Evolutionary conservation across 2,113 vertebrate species (phyloP).

Genomic region (Oncorhynchus kisutch): DNA sequence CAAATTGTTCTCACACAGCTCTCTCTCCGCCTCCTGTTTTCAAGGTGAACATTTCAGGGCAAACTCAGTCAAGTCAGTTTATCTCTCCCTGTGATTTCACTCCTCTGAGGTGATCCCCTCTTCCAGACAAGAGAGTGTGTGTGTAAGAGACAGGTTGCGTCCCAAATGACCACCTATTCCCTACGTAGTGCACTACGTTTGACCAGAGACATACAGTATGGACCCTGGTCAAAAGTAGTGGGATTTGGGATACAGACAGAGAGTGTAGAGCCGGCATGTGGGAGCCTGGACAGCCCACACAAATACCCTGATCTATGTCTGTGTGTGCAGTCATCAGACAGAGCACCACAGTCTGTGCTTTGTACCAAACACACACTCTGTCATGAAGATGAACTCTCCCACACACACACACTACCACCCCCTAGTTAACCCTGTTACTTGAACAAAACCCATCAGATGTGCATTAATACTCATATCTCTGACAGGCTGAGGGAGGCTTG

Average conservation of each 20-base stretch:
- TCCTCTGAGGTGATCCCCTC: not conserved
- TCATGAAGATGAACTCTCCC: conserved; percentile 24
- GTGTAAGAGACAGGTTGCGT: not conserved
- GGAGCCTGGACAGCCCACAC: conserved; percentile 29
- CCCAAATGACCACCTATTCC: too few species aligned
- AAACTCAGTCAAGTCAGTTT: not conserved
- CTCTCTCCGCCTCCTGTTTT: not conserved
- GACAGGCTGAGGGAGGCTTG: conserved; percentile 50
- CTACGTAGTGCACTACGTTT: too few species aligned
- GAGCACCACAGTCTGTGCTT: conserved; percentile 21
- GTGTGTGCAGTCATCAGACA: conserved; percentile 14
- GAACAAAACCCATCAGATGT: conserved; percentile 37
- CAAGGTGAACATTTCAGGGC: not conserved
- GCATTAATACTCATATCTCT: conserved; percentile 53
- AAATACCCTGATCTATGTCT: conserved; percentile 13
- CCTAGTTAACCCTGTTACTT: conserved; percentile 47
- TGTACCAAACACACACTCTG: conserved; percentile 38
- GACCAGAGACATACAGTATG: too few species aligned
- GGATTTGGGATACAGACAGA: too few species aligned
- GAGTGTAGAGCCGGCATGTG: conserved; percentile 2
- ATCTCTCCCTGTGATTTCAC: not conserved
- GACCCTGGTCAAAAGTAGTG: too few species aligned
- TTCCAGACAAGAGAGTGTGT: not conserved
- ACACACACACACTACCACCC: not conserved
- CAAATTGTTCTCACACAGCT: not conserved